Percentiles rank a stretch among this genome's conserved stretches.
Conservation (phyloP, 53 echinoderm and acorn worm genomes). For the Crossaster papposus region DNA sequence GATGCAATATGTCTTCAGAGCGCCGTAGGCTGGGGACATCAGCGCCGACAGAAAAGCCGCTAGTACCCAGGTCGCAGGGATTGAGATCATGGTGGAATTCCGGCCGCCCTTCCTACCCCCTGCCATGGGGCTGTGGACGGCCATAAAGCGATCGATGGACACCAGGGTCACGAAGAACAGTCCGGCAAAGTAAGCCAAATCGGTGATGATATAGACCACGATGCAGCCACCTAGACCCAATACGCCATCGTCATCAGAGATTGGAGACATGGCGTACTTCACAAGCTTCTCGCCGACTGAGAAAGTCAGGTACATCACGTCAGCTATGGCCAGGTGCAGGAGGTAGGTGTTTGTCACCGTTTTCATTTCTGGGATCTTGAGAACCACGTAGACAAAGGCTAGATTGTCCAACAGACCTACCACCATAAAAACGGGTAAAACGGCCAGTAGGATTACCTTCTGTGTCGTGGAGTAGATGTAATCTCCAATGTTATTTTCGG, state of each 20-base stretch:
- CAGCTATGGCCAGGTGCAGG: slow-evolving; percentile 71
- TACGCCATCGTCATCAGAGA: slow-evolving; percentile 58
- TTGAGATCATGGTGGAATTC: slow-evolving; percentile 17
- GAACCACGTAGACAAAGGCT: slow-evolving; percentile 78
- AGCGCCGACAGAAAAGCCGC: slow-evolving; percentile 59
- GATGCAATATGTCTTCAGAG: slow-evolving; percentile 50
- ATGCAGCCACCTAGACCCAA: slow-evolving; percentile 67
- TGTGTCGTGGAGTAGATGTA: slow-evolving; percentile 65
- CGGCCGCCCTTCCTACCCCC: slow-evolving; percentile 51
- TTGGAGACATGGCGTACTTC: slow-evolving; percentile 60
- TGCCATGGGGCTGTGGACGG: slow-evolving; percentile 69
- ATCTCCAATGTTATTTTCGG: slow-evolving; percentile 11
- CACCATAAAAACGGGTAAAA: slow-evolving; percentile 67
- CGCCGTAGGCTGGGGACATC: slow-evolving; percentile 66
- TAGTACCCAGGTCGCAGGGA: slow-evolving; percentile 62
- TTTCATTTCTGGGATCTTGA: slow-evolving; percentile 73
- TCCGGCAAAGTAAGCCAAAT: slow-evolving; percentile 74
- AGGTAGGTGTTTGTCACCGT: slow-evolving; percentile 74
- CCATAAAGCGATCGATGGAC: slow-evolving; percentile 73
- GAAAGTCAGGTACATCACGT: slow-evolving; percentile 70
- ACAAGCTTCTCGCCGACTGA: slow-evolving; percentile 77
- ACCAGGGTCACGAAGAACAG: slow-evolving; percentile 76
- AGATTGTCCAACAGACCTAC: slow-evolving; percentile 70
- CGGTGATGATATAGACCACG: slow-evolving; percentile 50
- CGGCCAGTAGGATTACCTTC: slow-evolving; percentile 45